These are phyloP conservation scores for Plebejus anna DNA, from an alignment of 2,888 invertebrate genomes.

Conservation along the genomic window DNA sequence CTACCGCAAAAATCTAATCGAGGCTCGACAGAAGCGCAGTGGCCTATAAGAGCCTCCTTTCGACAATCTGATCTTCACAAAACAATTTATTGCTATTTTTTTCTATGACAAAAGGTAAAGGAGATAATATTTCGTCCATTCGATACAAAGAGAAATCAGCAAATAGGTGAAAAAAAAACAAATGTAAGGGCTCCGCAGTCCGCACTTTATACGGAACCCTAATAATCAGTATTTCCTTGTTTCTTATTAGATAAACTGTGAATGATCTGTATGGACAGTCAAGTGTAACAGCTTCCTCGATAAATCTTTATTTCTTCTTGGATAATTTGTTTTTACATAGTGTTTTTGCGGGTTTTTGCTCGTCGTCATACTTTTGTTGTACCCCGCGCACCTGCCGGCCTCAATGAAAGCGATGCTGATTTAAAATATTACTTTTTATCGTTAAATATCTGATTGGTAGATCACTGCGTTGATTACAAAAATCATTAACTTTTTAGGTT, in stretches of 20 bases:
- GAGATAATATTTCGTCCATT: background rate
- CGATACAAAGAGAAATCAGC: background rate
- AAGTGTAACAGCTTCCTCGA: slow-evolving; percentile 77
- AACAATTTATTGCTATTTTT: background rate
- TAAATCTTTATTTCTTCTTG: slow-evolving; percentile 69
- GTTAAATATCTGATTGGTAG: slow-evolving; percentile 73
- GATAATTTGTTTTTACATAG: slow-evolving; percentile 74
- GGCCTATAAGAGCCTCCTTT: background rate
- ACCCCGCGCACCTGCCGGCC: slow-evolving; percentile 51
- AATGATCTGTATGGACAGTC: slow-evolving; percentile 72
- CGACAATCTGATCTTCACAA: background rate
- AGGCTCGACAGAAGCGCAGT: slow-evolving; percentile 30
- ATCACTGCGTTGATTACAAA: slow-evolving; percentile 72
- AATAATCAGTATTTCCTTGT: slow-evolving; percentile 50
- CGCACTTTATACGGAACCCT: background rate
- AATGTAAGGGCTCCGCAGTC: background rate
- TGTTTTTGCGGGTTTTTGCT: slow-evolving; percentile 51
- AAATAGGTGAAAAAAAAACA: background rate
- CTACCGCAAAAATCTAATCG: slow-evolving; percentile 62
- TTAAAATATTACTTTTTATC: slow-evolving; percentile 72
- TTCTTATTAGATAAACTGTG: slow-evolving; percentile 59
- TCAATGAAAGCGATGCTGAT: slow-evolving; percentile 61
- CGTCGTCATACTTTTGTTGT: slow-evolving; percentile 55
- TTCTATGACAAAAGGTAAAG: background rate
- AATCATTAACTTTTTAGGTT: slow-evolving; percentile 65